These are phyloP conservation scores for Betta splendens DNA, from an alignment of 2,797 vertebrate genomes.

Conservation along the genomic window DNA sequence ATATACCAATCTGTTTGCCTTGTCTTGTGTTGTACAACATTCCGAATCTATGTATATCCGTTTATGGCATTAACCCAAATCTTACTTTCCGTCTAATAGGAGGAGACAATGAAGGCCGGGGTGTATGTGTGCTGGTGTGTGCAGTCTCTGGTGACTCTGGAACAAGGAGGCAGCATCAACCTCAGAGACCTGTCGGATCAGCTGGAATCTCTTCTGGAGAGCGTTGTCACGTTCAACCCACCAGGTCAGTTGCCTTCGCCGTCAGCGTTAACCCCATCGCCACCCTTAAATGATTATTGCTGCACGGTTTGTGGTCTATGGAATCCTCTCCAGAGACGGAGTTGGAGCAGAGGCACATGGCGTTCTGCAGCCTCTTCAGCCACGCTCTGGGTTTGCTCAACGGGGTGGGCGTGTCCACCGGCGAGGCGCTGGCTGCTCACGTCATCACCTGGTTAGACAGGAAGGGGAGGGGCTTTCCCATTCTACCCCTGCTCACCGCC, in stretches of 20 bases:
- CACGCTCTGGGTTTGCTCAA: slow-evolving; percentile 91
- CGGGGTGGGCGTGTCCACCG: slow-evolving; percentile 85
- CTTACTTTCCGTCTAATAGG: slow-evolving; percentile 72
- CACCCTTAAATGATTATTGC: not conserved
- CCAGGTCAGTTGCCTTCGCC: slow-evolving; percentile 80
- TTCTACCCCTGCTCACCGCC: slow-evolving; percentile 92
- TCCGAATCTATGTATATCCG: not conserved
- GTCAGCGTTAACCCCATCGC: not conserved
- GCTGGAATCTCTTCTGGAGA: slow-evolving; percentile 89
- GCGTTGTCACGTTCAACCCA: slow-evolving; percentile 89
- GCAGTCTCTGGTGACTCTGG: slow-evolving; percentile 88
- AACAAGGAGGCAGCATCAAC: slow-evolving; percentile 89
- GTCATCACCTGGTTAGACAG: slow-evolving; percentile 87
- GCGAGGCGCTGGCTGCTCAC: slow-evolving; percentile 86
- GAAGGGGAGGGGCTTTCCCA: slow-evolving; percentile 84
- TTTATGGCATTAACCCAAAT: not conserved
- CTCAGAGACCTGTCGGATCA: slow-evolving; percentile 86
- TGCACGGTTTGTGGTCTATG: not conserved
- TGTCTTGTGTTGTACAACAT: not conserved
- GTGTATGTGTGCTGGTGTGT: slow-evolving; percentile 88
- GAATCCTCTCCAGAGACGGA: slow-evolving; percentile 81
- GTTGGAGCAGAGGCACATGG: slow-evolving; percentile 90
- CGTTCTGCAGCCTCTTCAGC: slow-evolving; percentile 90
- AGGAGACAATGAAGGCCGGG: slow-evolving; percentile 89
- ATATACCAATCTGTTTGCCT: not conserved